Percentiles rank a stretch among this genome's conserved stretches.
Evolutionary conservation across 2,113 vertebrate genomes (phyloP).

Genomic region (human): GRCh38 chr20:53071001-53071500

Average conservation of each 20-base stretch:
- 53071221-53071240: neutral
- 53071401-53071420: neutral
- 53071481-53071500: neutral
- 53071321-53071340: slow-evolving; percentile 71
- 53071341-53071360: slow-evolving; percentile 52
- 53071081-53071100: slow-evolving; percentile 58
- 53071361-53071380: slow-evolving; percentile 54
- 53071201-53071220: neutral
- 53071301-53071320: slow-evolving; percentile 45
- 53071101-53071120: slow-evolving; percentile 63
- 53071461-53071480: slow-evolving; percentile 21
- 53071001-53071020: slow-evolving; percentile 85
- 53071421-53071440: slow-evolving; percentile 65
- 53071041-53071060: slow-evolving; percentile 80
- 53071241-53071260: neutral
- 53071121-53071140: slow-evolving; percentile 35
- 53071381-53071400: slow-evolving; percentile 60
- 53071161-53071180: slow-evolving; percentile 32
- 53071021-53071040: slow-evolving; percentile 84
- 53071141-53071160: slow-evolving; percentile 48
- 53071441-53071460: neutral
- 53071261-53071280: slow-evolving; percentile 53
- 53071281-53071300: slow-evolving; percentile 65
- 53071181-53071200: neutral
- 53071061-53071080: slow-evolving; percentile 62